phyloP scores from a whole-genome alignment of 2,888 invertebrate genomes.

The Ariolimax columbianus region DNA sequence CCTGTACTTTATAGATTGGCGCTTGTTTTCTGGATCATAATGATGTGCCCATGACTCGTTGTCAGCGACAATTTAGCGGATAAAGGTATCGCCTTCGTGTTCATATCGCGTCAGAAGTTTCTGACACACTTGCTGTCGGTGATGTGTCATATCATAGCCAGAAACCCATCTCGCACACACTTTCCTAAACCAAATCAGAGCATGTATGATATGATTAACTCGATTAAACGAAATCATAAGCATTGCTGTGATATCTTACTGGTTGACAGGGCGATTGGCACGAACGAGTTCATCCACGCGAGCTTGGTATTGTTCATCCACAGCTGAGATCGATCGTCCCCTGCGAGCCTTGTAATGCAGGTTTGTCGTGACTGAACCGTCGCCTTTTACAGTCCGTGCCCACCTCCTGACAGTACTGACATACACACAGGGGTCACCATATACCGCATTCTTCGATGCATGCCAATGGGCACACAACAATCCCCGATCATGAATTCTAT shows the following conservation, averaged over 20 bases:
- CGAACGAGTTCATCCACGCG: constrained; percentile 3
- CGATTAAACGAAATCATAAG: not conserved
- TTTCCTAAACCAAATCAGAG: not conserved
- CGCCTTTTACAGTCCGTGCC: not conserved
- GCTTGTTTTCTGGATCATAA: too few relatives aligned
- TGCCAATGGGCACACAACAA: too few relatives aligned
- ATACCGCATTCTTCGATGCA: constrained; percentile 10
- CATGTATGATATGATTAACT: constrained; percentile 12
- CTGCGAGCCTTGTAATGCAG: not conserved
- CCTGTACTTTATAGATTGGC: too few relatives aligned
- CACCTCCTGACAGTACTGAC: not conserved
- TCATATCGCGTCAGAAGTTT: too few relatives aligned
- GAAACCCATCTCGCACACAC: not conserved
- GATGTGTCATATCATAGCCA: too few relatives aligned
- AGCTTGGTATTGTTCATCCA: constrained; percentile 5
- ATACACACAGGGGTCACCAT: constrained; percentile 2
- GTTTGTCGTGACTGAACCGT: not conserved
- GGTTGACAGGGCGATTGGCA: not conserved
- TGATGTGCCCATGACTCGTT: too few relatives aligned
- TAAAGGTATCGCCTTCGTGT: too few relatives aligned
- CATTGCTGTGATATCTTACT: not conserved
- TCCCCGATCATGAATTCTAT: not conserved
- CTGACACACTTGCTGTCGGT: too few relatives aligned
- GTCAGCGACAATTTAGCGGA: too few relatives aligned
- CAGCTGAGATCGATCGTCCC: not conserved